Conservation (phyloP, 2,888 invertebrate species). For the Euzophera pinguis region DNA sequence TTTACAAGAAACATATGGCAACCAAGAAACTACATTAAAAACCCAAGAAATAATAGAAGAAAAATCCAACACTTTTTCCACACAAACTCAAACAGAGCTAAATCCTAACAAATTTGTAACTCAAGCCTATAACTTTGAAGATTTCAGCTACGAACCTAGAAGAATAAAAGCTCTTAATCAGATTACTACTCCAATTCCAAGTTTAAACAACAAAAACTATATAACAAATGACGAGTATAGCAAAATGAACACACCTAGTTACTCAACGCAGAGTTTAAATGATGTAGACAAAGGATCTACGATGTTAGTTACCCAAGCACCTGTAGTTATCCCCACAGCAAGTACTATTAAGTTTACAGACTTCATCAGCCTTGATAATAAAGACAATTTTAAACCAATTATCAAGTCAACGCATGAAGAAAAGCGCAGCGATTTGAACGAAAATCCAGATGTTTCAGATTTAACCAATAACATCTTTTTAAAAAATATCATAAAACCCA, state of each 20-base stretch:
- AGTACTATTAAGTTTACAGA: constrained; percentile 35
- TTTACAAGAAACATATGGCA: background rate
- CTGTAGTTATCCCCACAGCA: constrained; percentile 27
- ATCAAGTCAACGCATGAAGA: constrained; percentile 26
- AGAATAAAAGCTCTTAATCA: constrained; percentile 31
- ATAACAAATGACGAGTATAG: constrained; percentile 24
- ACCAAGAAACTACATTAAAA: background rate
- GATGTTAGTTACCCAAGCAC: constrained; percentile 26
- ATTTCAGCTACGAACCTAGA: constrained; percentile 41
- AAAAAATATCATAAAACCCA: constrained; percentile 47
- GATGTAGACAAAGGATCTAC: constrained; percentile 29
- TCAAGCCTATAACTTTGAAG: constrained; percentile 53
- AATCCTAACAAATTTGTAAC: constrained; percentile 49
- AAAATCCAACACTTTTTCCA: constrained; percentile 28
- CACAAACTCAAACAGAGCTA: constrained; percentile 47
- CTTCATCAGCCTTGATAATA: constrained; percentile 33
- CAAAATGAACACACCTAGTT: constrained; percentile 24
- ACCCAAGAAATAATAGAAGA: constrained; percentile 12
- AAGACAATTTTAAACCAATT: constrained; percentile 41
- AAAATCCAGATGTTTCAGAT: constrained; percentile 37
- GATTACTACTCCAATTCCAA: constrained; percentile 20
- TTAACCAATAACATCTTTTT: constrained; percentile 61
- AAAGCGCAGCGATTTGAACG: constrained; percentile 30
- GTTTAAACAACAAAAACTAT: constrained; percentile 22
- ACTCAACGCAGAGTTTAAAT: constrained; percentile 23